Base-by-base conservation (phyloP, 1,140 invertebrate genomes). In the Laupala kohalensis region DNA sequence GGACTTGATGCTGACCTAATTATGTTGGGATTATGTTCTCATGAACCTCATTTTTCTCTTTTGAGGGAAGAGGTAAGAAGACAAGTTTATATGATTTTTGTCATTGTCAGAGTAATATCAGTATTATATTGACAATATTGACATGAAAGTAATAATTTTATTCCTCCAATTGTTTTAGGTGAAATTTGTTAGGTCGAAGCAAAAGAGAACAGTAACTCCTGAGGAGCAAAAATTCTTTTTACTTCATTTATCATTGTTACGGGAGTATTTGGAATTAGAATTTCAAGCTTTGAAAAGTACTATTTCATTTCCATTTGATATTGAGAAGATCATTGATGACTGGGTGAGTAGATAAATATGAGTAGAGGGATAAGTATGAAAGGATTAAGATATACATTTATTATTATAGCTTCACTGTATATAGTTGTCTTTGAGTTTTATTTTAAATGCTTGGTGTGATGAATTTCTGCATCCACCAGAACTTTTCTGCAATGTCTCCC, bases 1-100 rank as follows among this genome's bases (percentile, higher is more conserved):
- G 96, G 96, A 0, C 83, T 97, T 9, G 96, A 99, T 84, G 96
- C 96, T 24, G 96, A 99, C 86, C 84, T 99, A 69, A 95, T 98
- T 73, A 97, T 98, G 89, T 82, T 98, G 66, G 94, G 95, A 6
- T 83, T 97, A 67, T 94, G 94, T 76, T 92, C 92, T 5, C 96
- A 98, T 81, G 95, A 99, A 77, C 90, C 92, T n/a, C 90, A 97
- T 81, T 97, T 98, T 80, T 91, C 92, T 24, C 82, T 98, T 64
- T 81, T 98, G 0, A 84, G 95, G 74, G 95, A 98, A 83, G 94
- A 97, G 85, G 91, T 95, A 6, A 82, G n/a, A n/a, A n/a, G 80
- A 74, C 81, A 82, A 19, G n/a, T 23, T 62, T 62, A 62, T n/a
- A 12, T 62, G n/a, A 24, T 69, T 30, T 27, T 23, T 67, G 66